Evolutionary conservation across 2,113 vertebrate genomes (phyloP).

Genomic region (Gallinago paraguaiae): DNA sequence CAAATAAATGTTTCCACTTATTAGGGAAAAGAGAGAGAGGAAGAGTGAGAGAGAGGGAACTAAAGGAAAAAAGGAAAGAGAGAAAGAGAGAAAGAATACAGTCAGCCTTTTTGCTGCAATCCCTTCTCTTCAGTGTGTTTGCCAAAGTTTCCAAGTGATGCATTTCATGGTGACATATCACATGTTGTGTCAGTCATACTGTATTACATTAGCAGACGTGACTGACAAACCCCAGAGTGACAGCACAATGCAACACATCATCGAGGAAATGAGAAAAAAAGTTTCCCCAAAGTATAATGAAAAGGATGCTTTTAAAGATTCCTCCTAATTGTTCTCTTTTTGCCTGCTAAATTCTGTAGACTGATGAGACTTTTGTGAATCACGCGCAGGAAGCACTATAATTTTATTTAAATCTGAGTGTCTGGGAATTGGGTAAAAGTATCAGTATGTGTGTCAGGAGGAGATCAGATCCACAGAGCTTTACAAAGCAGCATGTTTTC

Average conservation of each 20-base stretch:
- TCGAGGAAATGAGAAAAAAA: background rate
- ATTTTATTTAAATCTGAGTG: background rate
- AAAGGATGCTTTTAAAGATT: conserved; percentile 15
- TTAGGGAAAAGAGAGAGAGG: background rate
- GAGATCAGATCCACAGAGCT: background rate
- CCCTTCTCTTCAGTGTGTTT: background rate
- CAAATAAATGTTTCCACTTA: background rate
- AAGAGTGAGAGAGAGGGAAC: too few relatives aligned
- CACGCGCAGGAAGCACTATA: background rate
- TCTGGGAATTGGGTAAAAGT: background rate
- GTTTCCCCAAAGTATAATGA: background rate
- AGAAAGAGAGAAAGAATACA: background rate
- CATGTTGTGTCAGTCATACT: conserved; percentile 53
- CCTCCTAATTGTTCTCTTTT: background rate
- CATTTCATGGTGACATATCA: conserved; percentile 52
- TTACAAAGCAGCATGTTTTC: background rate
- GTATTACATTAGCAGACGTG: conserved; percentile 25
- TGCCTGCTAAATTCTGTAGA: background rate
- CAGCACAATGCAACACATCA: conserved; percentile 24
- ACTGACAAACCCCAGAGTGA: conserved; percentile 52
- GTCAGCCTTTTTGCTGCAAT: background rate
- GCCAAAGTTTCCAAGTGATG: conserved; percentile 18
- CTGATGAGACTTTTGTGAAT: conserved; percentile 2
- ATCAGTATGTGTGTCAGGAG: background rate
- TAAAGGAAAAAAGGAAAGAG: too few relatives aligned